Evolutionary conservation across 2,797 vertebrate species (phyloP).

Genomic region (Percopsis omiscomaycus): DNA sequence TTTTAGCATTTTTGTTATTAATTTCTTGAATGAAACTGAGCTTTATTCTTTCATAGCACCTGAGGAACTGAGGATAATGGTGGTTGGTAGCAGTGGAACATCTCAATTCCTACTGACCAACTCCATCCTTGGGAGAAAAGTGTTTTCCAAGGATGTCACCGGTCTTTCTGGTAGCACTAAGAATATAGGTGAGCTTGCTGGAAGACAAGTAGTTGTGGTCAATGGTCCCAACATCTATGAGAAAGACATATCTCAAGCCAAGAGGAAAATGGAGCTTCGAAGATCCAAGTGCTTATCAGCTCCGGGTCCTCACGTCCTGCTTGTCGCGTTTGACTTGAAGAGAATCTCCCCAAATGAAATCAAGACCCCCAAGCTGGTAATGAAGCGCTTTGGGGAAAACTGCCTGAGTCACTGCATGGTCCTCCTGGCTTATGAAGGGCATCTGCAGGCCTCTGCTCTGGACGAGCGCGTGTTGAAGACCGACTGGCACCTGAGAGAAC

Average conservation of each 20-base stretch:
- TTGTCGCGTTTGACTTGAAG: constrained; percentile 76
- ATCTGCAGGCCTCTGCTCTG: constrained; percentile 41
- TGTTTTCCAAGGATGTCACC: constrained; percentile 58
- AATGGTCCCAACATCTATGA: constrained; percentile 74
- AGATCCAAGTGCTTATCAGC: constrained; percentile 72
- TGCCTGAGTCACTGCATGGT: constrained; percentile 70
- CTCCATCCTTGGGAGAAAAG: constrained; percentile 68
- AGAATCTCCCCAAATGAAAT: constrained; percentile 72
- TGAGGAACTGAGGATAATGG: constrained; percentile 71
- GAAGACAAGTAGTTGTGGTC: constrained; percentile 66
- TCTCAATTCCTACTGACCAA: constrained; percentile 75
- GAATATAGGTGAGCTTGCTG: constrained; percentile 64
- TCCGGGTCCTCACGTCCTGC: constrained; percentile 79
- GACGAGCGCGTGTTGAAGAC: constrained; percentile 62
- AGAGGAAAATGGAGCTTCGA: constrained; percentile 71
- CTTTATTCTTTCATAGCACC: constrained; percentile 42
- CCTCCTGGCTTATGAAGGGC: constrained; percentile 68
- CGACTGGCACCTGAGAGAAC: constrained; percentile 67
- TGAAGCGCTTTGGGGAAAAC: constrained; percentile 64
- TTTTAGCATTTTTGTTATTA: neutral
- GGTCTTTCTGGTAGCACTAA: constrained; percentile 65
- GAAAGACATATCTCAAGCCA: constrained; percentile 66
- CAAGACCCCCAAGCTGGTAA: constrained; percentile 60
- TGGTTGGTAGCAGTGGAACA: constrained; percentile 72
- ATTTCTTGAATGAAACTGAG: constrained; percentile 6